Conservation (phyloP, 1,140 invertebrate species). For the Bombus polaris region DNA sequence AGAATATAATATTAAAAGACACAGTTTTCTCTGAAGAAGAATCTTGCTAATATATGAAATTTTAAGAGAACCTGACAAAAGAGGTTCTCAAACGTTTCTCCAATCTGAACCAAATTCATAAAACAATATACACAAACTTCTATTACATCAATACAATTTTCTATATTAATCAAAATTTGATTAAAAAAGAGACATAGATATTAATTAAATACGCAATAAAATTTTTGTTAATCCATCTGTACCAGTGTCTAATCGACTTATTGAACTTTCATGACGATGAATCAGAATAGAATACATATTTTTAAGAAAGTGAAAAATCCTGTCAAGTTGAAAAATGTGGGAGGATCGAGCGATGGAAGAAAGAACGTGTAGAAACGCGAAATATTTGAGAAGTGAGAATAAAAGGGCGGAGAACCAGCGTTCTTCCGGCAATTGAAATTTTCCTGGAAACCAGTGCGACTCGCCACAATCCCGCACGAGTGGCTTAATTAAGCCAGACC, state of each 20-base stretch:
- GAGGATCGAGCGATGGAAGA: too few relatives aligned
- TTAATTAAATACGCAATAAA: neutral
- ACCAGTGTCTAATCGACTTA: neutral
- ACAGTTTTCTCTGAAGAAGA: neutral
- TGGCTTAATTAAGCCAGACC: slow-evolving; percentile 66
- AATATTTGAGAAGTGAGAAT: slow-evolving; percentile 10
- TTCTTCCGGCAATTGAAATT: slow-evolving; percentile 55
- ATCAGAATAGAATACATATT: neutral
- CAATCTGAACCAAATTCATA: neutral
- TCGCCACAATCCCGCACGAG: slow-evolving; percentile 41
- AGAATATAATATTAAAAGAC: neutral
- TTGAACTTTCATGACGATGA: neutral
- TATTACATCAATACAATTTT: neutral
- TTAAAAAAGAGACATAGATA: neutral
- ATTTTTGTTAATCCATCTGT: neutral
- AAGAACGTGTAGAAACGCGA: too few relatives aligned
- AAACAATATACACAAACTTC: neutral
- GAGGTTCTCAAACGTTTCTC: neutral
- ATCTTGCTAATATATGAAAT: neutral
- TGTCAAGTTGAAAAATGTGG: neutral
- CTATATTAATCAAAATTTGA: neutral
- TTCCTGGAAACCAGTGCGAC: slow-evolving; percentile 27
- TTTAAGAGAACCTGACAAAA: neutral
- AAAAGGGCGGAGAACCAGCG: slow-evolving; percentile 29
- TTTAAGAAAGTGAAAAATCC: neutral